phyloP scores from a whole-genome alignment of 2,888 invertebrate species.

The Perizoma affinitatum region DNA sequence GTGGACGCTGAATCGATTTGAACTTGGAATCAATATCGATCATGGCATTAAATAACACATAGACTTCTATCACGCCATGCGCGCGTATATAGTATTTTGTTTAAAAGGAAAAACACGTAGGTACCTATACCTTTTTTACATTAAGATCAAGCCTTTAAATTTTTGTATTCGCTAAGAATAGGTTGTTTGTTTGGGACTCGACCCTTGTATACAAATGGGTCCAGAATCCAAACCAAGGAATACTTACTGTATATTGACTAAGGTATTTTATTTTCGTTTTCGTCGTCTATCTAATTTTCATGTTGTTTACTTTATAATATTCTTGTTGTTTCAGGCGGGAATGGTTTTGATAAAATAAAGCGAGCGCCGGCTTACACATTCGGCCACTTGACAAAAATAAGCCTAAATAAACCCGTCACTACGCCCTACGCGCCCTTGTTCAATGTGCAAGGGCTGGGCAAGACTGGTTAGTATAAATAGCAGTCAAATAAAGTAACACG shows the following conservation, averaged over 20 bases:
- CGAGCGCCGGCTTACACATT: slow-evolving; percentile 72
- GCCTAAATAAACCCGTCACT: slow-evolving; percentile 47
- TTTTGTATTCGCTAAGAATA: slow-evolving; percentile 5
- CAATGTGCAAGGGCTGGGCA: slow-evolving; percentile 50
- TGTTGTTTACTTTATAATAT: slow-evolving; percentile 13
- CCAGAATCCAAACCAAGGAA: slow-evolving; percentile 8
- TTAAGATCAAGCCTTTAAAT: slow-evolving; percentile 3
- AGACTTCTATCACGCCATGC: too few relatives aligned
- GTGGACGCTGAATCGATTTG: too few relatives aligned
- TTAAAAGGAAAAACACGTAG: too few relatives aligned
- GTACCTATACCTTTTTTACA: too few relatives aligned
- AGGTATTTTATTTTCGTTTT: slow-evolving; percentile 12
- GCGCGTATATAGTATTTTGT: too few relatives aligned
- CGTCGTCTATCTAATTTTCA: background rate
- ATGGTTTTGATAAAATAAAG: slow-evolving; percentile 64
- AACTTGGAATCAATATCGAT: too few relatives aligned
- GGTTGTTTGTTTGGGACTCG: slow-evolving; percentile 11
- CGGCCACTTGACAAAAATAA: slow-evolving; percentile 51
- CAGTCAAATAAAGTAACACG: background rate
- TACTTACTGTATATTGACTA: slow-evolving; percentile 8
- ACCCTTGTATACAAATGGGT: slow-evolving; percentile 8
- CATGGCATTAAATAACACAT: too few relatives aligned
- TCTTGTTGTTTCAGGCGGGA: slow-evolving; percentile 56
- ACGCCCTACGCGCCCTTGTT: slow-evolving; percentile 55
- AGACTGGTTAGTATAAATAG: slow-evolving; percentile 47